phyloP scores from a whole-genome alignment of 2,888 invertebrate species.

The Spicauda simplicius region DNA sequence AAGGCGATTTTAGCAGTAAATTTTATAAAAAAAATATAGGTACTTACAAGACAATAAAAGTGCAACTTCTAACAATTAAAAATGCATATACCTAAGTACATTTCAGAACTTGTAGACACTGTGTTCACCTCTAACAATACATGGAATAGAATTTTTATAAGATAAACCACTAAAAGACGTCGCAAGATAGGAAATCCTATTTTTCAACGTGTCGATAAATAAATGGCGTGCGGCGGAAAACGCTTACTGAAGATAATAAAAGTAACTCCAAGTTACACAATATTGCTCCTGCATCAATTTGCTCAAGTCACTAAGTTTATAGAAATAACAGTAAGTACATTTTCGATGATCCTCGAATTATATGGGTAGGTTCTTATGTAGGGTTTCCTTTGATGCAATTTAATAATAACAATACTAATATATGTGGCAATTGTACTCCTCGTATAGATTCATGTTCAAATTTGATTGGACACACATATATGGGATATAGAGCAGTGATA shows the following conservation, averaged over 20 bases:
- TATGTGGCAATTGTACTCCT: too few species aligned
- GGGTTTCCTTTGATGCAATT: too few species aligned
- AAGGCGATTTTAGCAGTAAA: too few species aligned
- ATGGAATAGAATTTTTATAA: not conserved
- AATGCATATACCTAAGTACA: too few species aligned
- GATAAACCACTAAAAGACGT: not conserved
- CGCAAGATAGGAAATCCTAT: slow-evolving; percentile 12
- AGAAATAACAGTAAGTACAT: not conserved
- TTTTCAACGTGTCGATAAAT: slow-evolving; percentile 21
- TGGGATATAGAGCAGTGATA: too few species aligned
- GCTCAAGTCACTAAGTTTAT: slow-evolving; percentile 24
- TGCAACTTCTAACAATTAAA: too few species aligned
- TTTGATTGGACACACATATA: too few species aligned
- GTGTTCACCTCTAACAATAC: not conserved
- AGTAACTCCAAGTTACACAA: slow-evolving; percentile 37
- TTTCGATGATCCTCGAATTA: not conserved
- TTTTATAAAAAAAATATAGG: too few species aligned
- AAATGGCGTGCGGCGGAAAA: slow-evolving; percentile 20
- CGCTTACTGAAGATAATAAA: slow-evolving; percentile 24
- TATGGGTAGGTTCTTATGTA: not conserved
- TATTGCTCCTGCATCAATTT: slow-evolving; percentile 15
- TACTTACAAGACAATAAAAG: too few species aligned
- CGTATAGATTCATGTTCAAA: too few species aligned
- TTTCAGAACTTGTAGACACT: too few species aligned
- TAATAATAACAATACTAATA: too few species aligned